Percentiles rank a stretch among this genome's conserved stretches.
phyloP scores from a whole-genome alignment of 2,113 vertebrate species.

The Seriola rivoliana region DNA sequence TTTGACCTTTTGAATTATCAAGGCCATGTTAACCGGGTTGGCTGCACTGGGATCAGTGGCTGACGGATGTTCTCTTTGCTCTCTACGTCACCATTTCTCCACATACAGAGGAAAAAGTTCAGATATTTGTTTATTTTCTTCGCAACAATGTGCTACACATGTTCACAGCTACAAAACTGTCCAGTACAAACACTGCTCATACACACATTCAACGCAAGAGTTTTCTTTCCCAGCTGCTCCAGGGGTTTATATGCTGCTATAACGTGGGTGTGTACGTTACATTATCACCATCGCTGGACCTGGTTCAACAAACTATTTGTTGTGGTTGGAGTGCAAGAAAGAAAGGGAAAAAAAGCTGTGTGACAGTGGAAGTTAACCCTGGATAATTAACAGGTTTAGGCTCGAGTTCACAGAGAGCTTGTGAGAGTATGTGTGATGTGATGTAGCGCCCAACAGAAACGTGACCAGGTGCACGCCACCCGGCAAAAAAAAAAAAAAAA shows the following conservation, averaged over 20 bases:
- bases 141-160: slow-evolving; percentile 52
- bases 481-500: background rate
- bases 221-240: slow-evolving; percentile 17
- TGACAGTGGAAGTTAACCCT: background rate
- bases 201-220: slow-evolving; percentile 30
- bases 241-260: background rate
- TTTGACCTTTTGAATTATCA: background rate
- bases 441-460: background rate
- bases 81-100: background rate
- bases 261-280: background rate
- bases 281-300: background rate
- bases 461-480: background rate
- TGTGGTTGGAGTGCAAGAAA: slow-evolving; percentile 38
- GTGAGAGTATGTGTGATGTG: background rate
- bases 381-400: slow-evolving; percentile 6
- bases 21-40: background rate
- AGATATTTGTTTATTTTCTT: slow-evolving; percentile 60
- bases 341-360: background rate
- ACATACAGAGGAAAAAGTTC: slow-evolving; percentile 11
- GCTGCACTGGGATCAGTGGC: background rate
- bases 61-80: background rate
- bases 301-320: slow-evolving; percentile 3
- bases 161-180: slow-evolving; percentile 60
- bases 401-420: background rate
- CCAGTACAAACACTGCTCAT: slow-evolving; percentile 47